These are phyloP conservation scores for Danio choprae DNA, from an alignment of 2,797 vertebrate species.

Conservation along the genomic window DNA sequence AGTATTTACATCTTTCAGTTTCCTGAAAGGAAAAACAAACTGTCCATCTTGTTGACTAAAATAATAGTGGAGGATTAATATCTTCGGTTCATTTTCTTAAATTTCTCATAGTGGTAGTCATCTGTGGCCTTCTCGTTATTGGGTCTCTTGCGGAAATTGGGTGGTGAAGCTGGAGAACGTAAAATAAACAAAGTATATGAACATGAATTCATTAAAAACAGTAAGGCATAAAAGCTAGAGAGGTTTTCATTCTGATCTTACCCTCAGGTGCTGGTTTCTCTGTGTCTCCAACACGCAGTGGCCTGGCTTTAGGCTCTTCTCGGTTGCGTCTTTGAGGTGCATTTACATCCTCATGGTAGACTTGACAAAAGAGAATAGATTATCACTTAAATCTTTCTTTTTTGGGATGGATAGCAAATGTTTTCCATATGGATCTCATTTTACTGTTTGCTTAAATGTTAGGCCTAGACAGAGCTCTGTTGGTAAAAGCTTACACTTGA, in stretches of 20 bases:
- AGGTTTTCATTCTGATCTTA: slow-evolving; percentile 68
- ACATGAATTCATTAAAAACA: background rate
- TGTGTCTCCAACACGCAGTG: slow-evolving; percentile 92
- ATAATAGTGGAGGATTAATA: slow-evolving; percentile 77
- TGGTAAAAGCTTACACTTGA: background rate
- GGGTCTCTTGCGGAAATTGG: slow-evolving; percentile 91
- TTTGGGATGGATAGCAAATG: background rate
- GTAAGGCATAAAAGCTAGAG: background rate
- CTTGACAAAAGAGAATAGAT: slow-evolving; percentile 67
- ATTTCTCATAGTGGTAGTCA: slow-evolving; percentile 98
- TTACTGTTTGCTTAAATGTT: background rate
- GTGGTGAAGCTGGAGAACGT: slow-evolving; percentile 77
- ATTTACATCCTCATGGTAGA: slow-evolving; percentile 94
- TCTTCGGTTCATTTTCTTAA: slow-evolving; percentile 98
- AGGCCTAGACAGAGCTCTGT: background rate
- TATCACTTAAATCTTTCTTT: background rate
- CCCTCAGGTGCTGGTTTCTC: slow-evolving; percentile 93
- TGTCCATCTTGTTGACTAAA: background rate
- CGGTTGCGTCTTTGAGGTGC: slow-evolving; percentile 90
- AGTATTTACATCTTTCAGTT: slow-evolving; percentile 35
- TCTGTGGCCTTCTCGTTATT: slow-evolving; percentile 97
- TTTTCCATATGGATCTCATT: background rate
- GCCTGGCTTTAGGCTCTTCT: slow-evolving; percentile 94
- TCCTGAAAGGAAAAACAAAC: background rate
- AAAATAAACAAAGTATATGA: background rate